A percentile compares a stretch with the other conserved stretches of the same genome.
These are phyloP conservation scores for Bombylius major DNA, from an alignment of 2,888 invertebrate species.

Conservation along the genomic window DNA sequence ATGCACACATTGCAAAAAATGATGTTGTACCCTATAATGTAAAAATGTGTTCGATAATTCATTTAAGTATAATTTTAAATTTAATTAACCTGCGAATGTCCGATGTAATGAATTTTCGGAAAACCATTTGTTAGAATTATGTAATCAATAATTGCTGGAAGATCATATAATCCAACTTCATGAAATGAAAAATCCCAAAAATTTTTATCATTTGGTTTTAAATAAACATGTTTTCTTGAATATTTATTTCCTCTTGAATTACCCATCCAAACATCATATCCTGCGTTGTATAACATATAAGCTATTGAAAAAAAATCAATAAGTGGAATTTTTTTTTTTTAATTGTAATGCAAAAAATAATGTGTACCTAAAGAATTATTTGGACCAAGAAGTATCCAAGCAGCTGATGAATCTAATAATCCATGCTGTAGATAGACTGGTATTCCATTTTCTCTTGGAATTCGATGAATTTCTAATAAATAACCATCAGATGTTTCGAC, in stretches of 20 bases:
- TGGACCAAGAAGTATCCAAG: conserved; percentile 54
- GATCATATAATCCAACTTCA: conserved; percentile 60
- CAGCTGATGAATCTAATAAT: conserved; percentile 50
- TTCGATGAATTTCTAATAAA: conserved; percentile 61
- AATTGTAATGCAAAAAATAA: too few relatives aligned
- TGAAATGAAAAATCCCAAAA: conserved; percentile 60
- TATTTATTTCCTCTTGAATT: conserved; percentile 36
- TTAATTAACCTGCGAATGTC: conserved; percentile 50
- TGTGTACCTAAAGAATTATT: conserved; percentile 31
- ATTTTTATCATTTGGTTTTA: conserved; percentile 31
- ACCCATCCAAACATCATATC: conserved; percentile 38
- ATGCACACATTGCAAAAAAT: conserved; percentile 40
- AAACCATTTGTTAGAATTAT: conserved; percentile 46
- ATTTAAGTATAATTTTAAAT: too few relatives aligned
- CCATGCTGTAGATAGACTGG: conserved; percentile 49
- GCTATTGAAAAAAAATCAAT: conserved; percentile 23
- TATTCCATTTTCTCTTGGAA: conserved; percentile 42
- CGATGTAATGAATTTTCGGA: conserved; percentile 57
- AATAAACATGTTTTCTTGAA: conserved; percentile 32
- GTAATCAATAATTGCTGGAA: conserved; percentile 73
- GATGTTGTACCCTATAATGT: conserved; percentile 31
- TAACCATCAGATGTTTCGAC: conserved; percentile 68
- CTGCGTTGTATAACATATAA: conserved; percentile 32
- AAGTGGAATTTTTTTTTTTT: not conserved
- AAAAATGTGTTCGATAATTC: too few relatives aligned